Evolutionary conservation across 2,888 invertebrate genomes (phyloP).

Genomic region (Ectobius pallidus): DNA sequence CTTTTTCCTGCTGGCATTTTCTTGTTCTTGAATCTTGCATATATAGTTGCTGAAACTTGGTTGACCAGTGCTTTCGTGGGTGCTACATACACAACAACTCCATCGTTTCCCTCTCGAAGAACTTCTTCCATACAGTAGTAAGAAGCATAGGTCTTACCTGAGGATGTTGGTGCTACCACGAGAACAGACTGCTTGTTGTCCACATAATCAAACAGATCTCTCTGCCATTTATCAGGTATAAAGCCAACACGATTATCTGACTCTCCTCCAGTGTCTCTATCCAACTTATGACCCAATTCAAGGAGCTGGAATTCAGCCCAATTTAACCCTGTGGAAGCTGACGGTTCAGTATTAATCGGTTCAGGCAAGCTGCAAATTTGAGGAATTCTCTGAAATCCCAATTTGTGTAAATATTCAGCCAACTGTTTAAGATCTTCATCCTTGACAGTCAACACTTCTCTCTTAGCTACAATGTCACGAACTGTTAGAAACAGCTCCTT

Average conservation of each 20-base stretch:
- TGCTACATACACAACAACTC: conserved; percentile 53
- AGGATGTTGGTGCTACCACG: conserved; percentile 54
- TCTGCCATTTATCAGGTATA: conserved; percentile 53
- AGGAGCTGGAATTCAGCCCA: conserved; percentile 42
- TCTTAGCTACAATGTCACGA: not conserved
- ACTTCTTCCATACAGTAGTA: conserved; percentile 54
- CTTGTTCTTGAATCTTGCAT: conserved; percentile 45
- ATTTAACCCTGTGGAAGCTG: not conserved
- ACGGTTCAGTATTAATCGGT: not conserved
- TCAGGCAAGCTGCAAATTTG: not conserved
- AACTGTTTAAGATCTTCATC: not conserved
- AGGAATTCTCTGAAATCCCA: conserved; percentile 17
- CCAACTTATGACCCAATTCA: conserved; percentile 44
- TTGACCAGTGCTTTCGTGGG: conserved; percentile 52
- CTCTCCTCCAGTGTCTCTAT: conserved; percentile 36
- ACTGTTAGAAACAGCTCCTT: conserved; percentile 19
- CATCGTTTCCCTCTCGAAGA: conserved; percentile 50
- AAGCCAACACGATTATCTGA: conserved; percentile 46
- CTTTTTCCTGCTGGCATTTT: conserved; percentile 42
- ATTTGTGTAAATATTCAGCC: not conserved
- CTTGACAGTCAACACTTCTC: not conserved
- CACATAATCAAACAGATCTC: conserved; percentile 51
- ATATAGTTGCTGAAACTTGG: conserved; percentile 46
- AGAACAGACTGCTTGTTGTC: conserved; percentile 52
- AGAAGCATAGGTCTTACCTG: conserved; percentile 54